phyloP scores from a whole-genome alignment of 2,113 vertebrate genomes.

The Lepus europaeus region DNA sequence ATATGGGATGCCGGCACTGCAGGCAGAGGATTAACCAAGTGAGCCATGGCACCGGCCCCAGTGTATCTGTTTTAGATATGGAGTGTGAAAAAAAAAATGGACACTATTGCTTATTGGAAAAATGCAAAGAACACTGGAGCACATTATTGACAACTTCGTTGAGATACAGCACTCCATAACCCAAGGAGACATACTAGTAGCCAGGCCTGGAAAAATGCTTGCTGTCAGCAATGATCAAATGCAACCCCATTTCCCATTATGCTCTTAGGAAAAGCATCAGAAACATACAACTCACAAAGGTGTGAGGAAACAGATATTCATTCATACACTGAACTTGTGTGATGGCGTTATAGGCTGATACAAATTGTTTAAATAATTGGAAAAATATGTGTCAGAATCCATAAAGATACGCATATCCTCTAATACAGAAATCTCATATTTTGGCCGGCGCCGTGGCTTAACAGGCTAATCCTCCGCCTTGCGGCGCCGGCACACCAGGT shows the following conservation, averaged over 20 bases:
- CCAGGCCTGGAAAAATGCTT: not conserved
- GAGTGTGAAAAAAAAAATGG: conserved; percentile 1
- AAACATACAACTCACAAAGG: not conserved
- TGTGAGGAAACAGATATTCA: not conserved
- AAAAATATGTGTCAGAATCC: not conserved
- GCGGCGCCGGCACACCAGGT: too few species aligned
- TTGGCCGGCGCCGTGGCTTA: not conserved
- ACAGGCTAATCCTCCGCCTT: too few species aligned
- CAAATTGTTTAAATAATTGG: not conserved
- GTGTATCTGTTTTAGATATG: conserved; percentile 1
- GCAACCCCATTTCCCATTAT: not conserved
- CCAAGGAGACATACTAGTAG: not conserved
- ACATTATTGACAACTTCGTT: conserved; percentile 18
- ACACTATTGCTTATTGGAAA: not conserved
- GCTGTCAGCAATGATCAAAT: not conserved
- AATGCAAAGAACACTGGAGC: not conserved
- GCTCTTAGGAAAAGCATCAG: not conserved
- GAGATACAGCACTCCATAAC: not conserved
- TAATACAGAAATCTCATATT: not conserved
- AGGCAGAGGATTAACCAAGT: too few species aligned
- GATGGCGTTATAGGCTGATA: not conserved
- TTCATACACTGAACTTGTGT: not conserved
- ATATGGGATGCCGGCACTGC: too few species aligned
- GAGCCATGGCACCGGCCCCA: too few species aligned
- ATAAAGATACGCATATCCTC: not conserved